Evolutionary conservation across 1,140 invertebrate species (phyloP).

Genomic region (Periplaneta americana): DNA sequence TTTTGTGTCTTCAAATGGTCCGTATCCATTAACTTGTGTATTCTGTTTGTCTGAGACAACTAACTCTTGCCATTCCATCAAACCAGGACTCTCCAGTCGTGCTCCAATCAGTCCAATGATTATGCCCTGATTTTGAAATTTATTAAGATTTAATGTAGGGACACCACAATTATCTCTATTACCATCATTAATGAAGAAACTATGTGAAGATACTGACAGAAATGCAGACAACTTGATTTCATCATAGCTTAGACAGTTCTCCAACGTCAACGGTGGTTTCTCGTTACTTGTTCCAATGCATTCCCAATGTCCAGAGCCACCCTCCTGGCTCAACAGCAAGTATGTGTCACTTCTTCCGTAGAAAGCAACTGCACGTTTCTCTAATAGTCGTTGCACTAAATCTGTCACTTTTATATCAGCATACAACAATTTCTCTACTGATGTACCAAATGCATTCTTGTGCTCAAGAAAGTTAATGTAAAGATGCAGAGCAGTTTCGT

Average conservation of each 20-base stretch:
- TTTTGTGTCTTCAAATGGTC: too few species aligned
- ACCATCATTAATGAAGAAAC: conserved; percentile 58
- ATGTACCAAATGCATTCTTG: conserved; percentile 41
- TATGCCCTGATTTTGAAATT: conserved; percentile 34
- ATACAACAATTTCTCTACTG: conserved; percentile 46
- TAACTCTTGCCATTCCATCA: conserved; percentile 54
- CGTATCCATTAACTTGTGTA: conserved; percentile 40
- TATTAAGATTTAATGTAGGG: conserved; percentile 32
- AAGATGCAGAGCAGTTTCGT: conserved; percentile 39
- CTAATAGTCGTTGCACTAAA: conserved; percentile 48
- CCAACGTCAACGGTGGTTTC: conserved; percentile 34
- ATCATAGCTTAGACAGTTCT: conserved; percentile 45
- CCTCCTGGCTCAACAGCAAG: conserved; percentile 40
- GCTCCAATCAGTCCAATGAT: conserved; percentile 41
- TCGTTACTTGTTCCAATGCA: conserved; percentile 40
- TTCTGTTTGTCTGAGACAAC: conserved; percentile 45
- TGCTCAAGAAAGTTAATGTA: conserved; percentile 36
- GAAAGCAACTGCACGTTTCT: conserved; percentile 50
- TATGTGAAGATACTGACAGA: conserved; percentile 51
- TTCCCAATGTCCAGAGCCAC: conserved; percentile 44
- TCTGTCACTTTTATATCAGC: conserved; percentile 47
- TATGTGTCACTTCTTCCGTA: conserved; percentile 43
- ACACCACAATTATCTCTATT: conserved; percentile 49
- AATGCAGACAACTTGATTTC: conserved; percentile 55
- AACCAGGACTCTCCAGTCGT: conserved; percentile 38